These are phyloP conservation scores for Porites cylindrica DNA, from an alignment of 92 coral and sea anemone genomes.

Conservation along the genomic window DNA sequence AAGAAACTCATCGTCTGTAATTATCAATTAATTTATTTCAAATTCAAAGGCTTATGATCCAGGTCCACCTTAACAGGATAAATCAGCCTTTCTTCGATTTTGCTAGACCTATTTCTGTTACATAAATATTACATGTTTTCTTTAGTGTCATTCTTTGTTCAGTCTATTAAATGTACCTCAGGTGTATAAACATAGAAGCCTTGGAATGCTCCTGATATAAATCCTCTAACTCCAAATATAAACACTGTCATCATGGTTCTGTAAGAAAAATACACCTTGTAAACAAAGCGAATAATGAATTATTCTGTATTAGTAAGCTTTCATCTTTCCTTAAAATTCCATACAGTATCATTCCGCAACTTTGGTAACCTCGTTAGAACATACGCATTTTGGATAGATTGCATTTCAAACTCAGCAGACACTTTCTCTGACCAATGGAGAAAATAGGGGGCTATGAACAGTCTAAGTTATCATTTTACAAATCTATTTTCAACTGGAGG, in stretches of 20 bases:
- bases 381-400: too few species aligned
- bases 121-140: background rate
- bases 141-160: background rate
- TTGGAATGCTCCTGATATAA: constrained; percentile 87
- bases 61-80: background rate
- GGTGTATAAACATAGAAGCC: constrained; percentile 93
- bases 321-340: too few species aligned
- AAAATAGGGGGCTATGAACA: too few species aligned
- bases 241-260: constrained; percentile 85
- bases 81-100: background rate
- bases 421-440: too few species aligned
- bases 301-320: too few species aligned
- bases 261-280: background rate
- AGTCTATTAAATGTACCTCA: constrained; percentile 63
- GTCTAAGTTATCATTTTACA: too few species aligned
- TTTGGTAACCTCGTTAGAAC: too few species aligned
- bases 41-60: too few species aligned
- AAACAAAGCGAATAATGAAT: background rate
- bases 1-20: background rate
- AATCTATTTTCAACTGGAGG: too few species aligned
- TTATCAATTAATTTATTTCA: background rate
- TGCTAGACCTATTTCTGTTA: background rate
- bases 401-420: too few species aligned
- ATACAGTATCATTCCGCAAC: too few species aligned
- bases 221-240: constrained; percentile 92